Evolutionary conservation across 2,888 invertebrate species (phyloP).

Genomic region (Priocnemis perturbator): DNA sequence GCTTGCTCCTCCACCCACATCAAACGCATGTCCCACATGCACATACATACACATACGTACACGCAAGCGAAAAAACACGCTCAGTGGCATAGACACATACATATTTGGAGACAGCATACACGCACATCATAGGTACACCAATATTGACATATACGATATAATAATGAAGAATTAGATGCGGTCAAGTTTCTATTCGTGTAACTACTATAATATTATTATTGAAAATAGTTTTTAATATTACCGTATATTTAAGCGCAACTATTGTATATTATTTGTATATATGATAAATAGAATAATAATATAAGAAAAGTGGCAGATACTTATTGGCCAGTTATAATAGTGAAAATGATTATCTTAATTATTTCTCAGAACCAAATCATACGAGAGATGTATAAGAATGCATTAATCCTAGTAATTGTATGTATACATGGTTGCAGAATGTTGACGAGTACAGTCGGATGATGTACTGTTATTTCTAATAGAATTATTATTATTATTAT

Average conservation of each 20-base stretch:
- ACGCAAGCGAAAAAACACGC: too few relatives aligned
- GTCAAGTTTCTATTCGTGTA: constrained; percentile 70
- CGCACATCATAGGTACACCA: constrained; percentile 11
- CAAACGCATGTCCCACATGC: too few relatives aligned
- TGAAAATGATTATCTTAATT: constrained; percentile 64
- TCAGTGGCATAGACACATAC: too few relatives aligned
- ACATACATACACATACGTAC: too few relatives aligned
- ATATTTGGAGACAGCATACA: too few relatives aligned
- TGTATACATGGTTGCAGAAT: constrained; percentile 53
- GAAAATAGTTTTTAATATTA: constrained; percentile 67
- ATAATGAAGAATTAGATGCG: constrained; percentile 62
- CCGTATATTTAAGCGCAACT: constrained; percentile 58
- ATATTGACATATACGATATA: constrained; percentile 40
- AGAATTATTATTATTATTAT: constrained; percentile 57
- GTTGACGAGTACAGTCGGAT: constrained; percentile 40
- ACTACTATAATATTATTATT: constrained; percentile 62
- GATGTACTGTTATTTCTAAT: constrained; percentile 57
- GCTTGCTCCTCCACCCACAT: too few relatives aligned
- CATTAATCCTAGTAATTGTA: constrained; percentile 51
- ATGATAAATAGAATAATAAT: constrained; percentile 81
- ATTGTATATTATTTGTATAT: constrained; percentile 81
- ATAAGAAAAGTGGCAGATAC: constrained; percentile 81
- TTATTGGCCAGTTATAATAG: constrained; percentile 82
- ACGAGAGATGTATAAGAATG: constrained; percentile 55
- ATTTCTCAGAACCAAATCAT: constrained; percentile 69